phyloP scores from a whole-genome alignment of 35 echinoderm and acorn worm species.

The Anneissia japonica region DNA sequence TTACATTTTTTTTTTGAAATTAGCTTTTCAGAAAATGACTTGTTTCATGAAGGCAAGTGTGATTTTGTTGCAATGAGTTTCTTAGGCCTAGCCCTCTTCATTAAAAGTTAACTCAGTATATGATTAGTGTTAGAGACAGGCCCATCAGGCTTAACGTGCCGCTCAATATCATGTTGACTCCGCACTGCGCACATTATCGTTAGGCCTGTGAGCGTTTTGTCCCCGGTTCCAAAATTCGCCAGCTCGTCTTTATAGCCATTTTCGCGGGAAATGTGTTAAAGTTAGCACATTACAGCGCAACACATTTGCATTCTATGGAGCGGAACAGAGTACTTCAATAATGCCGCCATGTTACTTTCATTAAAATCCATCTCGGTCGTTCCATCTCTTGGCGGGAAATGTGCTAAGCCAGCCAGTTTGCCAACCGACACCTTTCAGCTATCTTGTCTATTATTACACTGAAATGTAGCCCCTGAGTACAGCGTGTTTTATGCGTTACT shows the following conservation, averaged over 20 bases:
- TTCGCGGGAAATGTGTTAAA: background rate
- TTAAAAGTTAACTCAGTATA: background rate
- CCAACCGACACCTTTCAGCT: background rate
- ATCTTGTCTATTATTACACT: background rate
- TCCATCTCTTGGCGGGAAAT: constrained; percentile 1
- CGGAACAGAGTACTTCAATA: constrained; percentile 1
- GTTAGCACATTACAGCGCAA: background rate
- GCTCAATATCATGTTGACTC: background rate
- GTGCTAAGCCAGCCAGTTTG: background rate
- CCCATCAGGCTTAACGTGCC: background rate
- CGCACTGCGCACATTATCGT: background rate
- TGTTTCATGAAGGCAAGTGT: background rate
- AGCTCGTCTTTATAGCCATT: background rate
- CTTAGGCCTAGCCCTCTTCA: background rate
- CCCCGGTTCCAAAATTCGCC: background rate
- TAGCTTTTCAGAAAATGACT: background rate
- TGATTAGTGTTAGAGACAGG: background rate
- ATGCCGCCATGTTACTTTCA: background rate
- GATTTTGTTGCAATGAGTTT: background rate
- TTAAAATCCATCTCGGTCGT: background rate
- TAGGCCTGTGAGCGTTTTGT: background rate
- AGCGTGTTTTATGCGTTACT: background rate
- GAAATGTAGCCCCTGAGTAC: background rate
- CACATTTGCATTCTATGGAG: background rate
- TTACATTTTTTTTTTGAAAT: background rate